phyloP scores from a whole-genome alignment of 2,113 vertebrate genomes.

The Trachemys scripta region DNA sequence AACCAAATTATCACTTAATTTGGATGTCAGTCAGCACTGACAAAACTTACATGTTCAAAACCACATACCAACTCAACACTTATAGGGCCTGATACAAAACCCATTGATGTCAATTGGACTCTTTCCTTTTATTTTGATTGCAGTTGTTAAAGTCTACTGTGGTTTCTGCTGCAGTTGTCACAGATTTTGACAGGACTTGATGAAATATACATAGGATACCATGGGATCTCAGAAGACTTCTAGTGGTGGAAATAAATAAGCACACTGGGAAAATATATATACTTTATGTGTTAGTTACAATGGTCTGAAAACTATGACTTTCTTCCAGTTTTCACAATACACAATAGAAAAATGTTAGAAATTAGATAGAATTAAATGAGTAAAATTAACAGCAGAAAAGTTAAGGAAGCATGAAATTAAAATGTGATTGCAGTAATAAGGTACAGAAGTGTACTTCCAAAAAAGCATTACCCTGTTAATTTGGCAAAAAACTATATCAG shows the following conservation, averaged over 20 bases:
- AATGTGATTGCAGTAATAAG: conserved; percentile 64
- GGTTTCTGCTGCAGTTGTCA: neutral
- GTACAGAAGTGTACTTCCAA: conserved; percentile 46
- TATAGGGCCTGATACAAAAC: neutral
- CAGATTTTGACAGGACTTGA: neutral
- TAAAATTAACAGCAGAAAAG: conserved; percentile 80
- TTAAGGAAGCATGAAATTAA: conserved; percentile 81
- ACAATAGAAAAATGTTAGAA: conserved; percentile 59
- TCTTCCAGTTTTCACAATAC: conserved; percentile 44
- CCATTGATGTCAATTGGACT: rapidly evolving
- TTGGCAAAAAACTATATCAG: conserved; percentile 36
- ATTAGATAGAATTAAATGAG: conserved; percentile 59
- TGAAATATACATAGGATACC: neutral
- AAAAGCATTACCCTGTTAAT: conserved; percentile 35
- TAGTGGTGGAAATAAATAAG: neutral
- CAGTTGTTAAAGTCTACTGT: rapidly evolving
- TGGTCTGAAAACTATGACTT: neutral
- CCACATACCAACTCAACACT: neutral
- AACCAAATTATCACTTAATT: neutral
- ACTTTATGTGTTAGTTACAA: conserved; percentile 19
- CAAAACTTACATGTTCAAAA: neutral
- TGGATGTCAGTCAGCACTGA: neutral
- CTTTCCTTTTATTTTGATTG: neutral
- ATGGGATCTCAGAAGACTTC: neutral
- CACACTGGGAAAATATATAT: neutral